Percentiles rank a stretch among this genome's conserved stretches.
Evolutionary conservation across 1,140 invertebrate genomes (phyloP).

Genomic region (Atopsyche davidsoni): DNA sequence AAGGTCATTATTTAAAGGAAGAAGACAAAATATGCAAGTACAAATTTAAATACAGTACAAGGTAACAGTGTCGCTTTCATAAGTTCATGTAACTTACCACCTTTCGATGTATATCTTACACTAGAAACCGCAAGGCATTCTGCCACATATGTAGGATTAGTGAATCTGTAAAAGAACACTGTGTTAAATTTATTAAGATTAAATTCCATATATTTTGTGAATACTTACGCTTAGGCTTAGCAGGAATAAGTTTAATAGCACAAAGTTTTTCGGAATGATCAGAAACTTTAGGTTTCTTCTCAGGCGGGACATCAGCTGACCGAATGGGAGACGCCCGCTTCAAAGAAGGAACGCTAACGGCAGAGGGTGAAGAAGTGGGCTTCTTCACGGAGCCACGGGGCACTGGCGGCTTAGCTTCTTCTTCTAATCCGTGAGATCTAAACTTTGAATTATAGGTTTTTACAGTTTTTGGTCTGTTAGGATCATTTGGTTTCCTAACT

Average conservation of each 20-base stretch:
- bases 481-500: slow-evolving; percentile 61
- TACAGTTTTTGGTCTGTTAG: slow-evolving; percentile 70
- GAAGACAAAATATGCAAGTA: not conserved
- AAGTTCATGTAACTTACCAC: slow-evolving; percentile 17
- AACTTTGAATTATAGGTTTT: slow-evolving; percentile 86
- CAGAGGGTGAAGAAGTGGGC: slow-evolving; percentile 47
- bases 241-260: slow-evolving; percentile 75
- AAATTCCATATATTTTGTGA: slow-evolving; percentile 26
- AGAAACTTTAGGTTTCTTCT: slow-evolving; percentile 67
- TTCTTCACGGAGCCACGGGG: slow-evolving; percentile 57
- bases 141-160: not conserved
- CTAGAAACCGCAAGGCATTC: not conserved
- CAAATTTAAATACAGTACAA: not conserved
- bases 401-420: slow-evolving; percentile 72
- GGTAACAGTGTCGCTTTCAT: slow-evolving; percentile 14
- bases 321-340: slow-evolving; percentile 61
- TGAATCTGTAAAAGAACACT: slow-evolving; percentile 20
- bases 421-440: slow-evolving; percentile 76
- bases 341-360: slow-evolving; percentile 42
- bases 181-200: slow-evolving; percentile 10
- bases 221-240: slow-evolving; percentile 86
- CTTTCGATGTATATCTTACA: not conserved
- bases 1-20: not conserved
- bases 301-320: slow-evolving; percentile 49
- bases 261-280: slow-evolving; percentile 63